Base-by-base conservation (phyloP, 2,888 invertebrate genomes). In the Aleiodes leptofemur region DNA sequence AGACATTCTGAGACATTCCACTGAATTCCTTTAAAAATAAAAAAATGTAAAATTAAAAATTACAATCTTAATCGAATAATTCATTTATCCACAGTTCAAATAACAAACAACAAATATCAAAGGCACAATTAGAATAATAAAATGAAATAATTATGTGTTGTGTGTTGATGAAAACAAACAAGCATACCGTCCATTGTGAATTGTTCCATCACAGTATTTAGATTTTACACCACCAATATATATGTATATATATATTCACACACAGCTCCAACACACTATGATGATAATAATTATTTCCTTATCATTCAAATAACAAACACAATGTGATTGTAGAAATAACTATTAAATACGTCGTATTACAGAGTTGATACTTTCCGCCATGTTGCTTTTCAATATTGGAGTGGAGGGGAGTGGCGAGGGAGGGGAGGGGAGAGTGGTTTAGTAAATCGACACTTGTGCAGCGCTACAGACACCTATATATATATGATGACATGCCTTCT, bases 171-270 rank as follows among this genome's bases (percentile, higher is more conserved):
- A 38, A 51, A 38, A 11, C 56, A 9, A 51, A 70, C 43, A 81
- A 76, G 84, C 87, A 76, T 86, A 88, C 87, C 88, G 78, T 84
- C 86, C 64, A 82, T 82, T 76, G 84, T 83, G 77, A 83, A 82
- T 83, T 86, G 85, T 81, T 88, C 87, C 87, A 88, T 88, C 84
- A 86, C 85, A 82, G 86, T 85, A 87, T 85, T 82, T 84, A 84
- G 80, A 79, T 76, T 68, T 76, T 72, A 77, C 73, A 77, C 73
- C 72, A 77, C 64, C 16, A 59, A 73, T 73, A 79, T 74, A 78
- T 23, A 23, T 23, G 72, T 73, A 79, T 74, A 78, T 23, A 23
- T 23, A 23, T 23, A 23, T 23, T 23, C 1, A 23, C 76, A 61
- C 77, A 77, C 74, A 72, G 76, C 78, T 77, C 70, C 72, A 76